These are phyloP conservation scores for Lophura nycthemera DNA, from an alignment of 2,113 vertebrate species.

Conservation along the genomic window DNA sequence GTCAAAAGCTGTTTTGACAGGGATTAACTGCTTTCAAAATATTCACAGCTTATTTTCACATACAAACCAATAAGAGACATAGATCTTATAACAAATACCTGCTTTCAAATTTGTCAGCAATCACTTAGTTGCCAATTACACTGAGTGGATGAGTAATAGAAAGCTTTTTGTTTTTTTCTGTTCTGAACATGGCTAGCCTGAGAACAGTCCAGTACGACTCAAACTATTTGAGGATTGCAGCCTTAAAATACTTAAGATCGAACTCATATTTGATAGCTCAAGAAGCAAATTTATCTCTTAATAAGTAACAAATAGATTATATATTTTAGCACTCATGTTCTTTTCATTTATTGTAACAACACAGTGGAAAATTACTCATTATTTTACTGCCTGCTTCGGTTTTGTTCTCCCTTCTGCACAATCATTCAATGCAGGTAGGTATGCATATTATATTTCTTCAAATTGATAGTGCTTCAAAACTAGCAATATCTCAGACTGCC, in stretches of 20 bases:
- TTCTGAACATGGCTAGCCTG: neutral
- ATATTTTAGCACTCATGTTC: neutral
- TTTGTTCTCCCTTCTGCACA: neutral
- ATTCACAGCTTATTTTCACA: slow-evolving; percentile 37
- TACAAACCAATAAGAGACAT: slow-evolving; percentile 35
- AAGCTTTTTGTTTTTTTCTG: no score
- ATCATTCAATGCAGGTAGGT: neutral
- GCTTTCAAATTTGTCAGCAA: neutral
- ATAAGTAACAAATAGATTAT: neutral
- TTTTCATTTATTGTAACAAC: slow-evolving; percentile 26
- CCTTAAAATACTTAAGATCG: neutral
- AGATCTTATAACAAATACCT: neutral
- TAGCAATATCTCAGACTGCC: neutral
- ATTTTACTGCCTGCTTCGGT: neutral
- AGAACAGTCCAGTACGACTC: neutral
- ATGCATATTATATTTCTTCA: neutral
- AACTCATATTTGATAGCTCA: neutral
- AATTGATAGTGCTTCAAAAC: neutral
- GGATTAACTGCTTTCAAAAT: slow-evolving; percentile 50
- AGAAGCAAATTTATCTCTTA: neutral
- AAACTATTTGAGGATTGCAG: neutral
- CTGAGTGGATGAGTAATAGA: neutral
- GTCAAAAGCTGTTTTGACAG: neutral
- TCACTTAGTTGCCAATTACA: neutral
- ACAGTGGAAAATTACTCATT: neutral